A percentile compares a stretch with the other conserved stretches of the same genome.
Evolutionary conservation across 2,888 invertebrate species (phyloP).

Genomic region (Plagodis pulveraria): DNA sequence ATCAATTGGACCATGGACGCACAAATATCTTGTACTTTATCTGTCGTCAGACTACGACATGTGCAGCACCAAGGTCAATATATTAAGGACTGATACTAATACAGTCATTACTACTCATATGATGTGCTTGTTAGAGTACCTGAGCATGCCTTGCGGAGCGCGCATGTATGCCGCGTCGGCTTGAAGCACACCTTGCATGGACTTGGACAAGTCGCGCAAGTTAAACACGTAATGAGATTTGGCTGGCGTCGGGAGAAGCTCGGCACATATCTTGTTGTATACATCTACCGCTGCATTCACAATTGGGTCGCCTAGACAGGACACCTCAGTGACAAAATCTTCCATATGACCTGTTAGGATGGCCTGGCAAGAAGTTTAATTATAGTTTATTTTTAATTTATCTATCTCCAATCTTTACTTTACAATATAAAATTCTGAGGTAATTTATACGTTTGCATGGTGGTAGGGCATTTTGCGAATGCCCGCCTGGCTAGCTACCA

Average conservation of each 20-base stretch:
- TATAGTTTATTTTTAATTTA: not conserved
- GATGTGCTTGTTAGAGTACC: slow-evolving; percentile 70
- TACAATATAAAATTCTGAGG: no score
- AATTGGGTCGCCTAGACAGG: slow-evolving; percentile 88
- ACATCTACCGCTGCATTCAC: slow-evolving; percentile 94
- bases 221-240: slow-evolving; percentile 98
- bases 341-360: slow-evolving; percentile 91
- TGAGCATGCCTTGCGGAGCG: slow-evolving; percentile 87
- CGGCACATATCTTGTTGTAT: slow-evolving; percentile 91
- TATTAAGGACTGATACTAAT: no score
- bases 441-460: no score
- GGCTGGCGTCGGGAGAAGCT: slow-evolving; percentile 94
- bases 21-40: no score
- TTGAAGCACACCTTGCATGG: slow-evolving; percentile 95
- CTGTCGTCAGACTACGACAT: no score
- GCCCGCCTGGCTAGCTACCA: no score
- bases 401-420: not conserved
- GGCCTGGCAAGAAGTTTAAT: slow-evolving; percentile 65
- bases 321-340: slow-evolving; percentile 90
- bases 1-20: not conserved
- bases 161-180: slow-evolving; percentile 90
- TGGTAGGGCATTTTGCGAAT: no score
- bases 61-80: no score
- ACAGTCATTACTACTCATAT: no score
- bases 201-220: slow-evolving; percentile 95